These are phyloP conservation scores for Intellagama lesueurii DNA, from an alignment of 2,797 vertebrate species.

Conservation along the genomic window DNA sequence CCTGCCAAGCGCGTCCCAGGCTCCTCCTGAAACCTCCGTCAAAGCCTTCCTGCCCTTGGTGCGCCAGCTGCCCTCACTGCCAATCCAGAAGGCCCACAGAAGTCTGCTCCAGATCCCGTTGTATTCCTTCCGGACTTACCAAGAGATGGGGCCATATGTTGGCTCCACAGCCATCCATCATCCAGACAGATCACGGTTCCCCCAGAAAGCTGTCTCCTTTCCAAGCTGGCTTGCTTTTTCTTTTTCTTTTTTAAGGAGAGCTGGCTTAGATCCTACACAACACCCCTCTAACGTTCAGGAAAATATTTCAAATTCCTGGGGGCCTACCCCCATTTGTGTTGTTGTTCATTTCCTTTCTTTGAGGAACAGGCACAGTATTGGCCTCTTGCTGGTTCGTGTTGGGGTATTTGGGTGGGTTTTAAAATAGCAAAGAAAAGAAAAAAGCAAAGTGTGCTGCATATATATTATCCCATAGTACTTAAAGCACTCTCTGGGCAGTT, in stretches of 20 bases:
- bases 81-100: background rate
- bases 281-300: background rate
- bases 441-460: too few species aligned
- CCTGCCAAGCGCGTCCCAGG: too few species aligned
- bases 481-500: too few species aligned
- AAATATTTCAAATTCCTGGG: background rate
- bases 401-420: background rate
- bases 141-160: constrained; percentile 1
- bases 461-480: too few species aligned
- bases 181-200: background rate
- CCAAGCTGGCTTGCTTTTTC: background rate
- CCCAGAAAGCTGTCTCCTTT: constrained; percentile 9
- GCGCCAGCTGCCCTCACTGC: background rate
- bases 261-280: background rate
- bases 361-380: background rate
- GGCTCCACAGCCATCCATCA: background rate
- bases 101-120: background rate
- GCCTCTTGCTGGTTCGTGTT: background rate
- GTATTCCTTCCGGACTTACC: background rate
- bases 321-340: background rate
- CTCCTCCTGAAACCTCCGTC: too few species aligned
- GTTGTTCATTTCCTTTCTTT: background rate
- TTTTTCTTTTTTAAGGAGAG: background rate
- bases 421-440: too few species aligned
- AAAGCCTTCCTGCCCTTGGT: background rate